Conservation (phyloP, 2,888 invertebrate genomes). For the Diadromus collaris region DNA sequence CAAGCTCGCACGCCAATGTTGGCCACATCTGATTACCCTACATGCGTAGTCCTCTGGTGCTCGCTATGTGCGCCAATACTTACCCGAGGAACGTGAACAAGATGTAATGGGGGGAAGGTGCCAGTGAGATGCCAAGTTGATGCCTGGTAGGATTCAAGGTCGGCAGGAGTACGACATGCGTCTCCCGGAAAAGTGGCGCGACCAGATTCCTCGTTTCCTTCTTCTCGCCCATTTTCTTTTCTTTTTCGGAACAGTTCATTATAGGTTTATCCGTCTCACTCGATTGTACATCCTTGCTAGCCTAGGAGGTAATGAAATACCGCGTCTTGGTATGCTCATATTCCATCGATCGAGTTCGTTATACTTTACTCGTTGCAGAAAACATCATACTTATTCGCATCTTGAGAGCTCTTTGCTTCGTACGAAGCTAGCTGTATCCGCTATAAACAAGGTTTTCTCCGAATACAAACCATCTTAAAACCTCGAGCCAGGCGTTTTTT, state of each 20-base stretch:
- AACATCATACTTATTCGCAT: neutral
- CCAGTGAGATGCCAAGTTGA: slow-evolving; percentile 49
- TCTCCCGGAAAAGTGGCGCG: slow-evolving; percentile 37
- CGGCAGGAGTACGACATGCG: slow-evolving; percentile 26
- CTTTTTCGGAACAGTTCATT: slow-evolving; percentile 5
- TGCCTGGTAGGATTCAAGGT: slow-evolving; percentile 59
- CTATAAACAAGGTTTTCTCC: neutral
- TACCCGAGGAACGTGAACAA: slow-evolving; percentile 6
- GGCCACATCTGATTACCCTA: too few relatives aligned
- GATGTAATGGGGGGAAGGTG: neutral
- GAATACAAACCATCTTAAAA: neutral
- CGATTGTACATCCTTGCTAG: slow-evolving; percentile 15
- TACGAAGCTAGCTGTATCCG: neutral
- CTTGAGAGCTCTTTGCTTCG: neutral
- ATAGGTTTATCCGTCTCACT: neutral
- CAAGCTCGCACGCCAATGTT: too few relatives aligned
- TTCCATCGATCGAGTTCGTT: slow-evolving; percentile 10
- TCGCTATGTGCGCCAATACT: neutral
- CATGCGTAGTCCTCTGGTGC: neutral
- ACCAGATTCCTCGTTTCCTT: slow-evolving; percentile 50
- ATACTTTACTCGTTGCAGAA: neutral
- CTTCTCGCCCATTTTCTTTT: slow-evolving; percentile 35
- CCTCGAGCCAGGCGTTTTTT: neutral
- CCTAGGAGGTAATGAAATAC: slow-evolving; percentile 31
- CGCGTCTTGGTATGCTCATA: slow-evolving; percentile 16